Base-by-base conservation (phyloP, 2,113 vertebrate species). In the Lagenorhynchus albirostris region DNA sequence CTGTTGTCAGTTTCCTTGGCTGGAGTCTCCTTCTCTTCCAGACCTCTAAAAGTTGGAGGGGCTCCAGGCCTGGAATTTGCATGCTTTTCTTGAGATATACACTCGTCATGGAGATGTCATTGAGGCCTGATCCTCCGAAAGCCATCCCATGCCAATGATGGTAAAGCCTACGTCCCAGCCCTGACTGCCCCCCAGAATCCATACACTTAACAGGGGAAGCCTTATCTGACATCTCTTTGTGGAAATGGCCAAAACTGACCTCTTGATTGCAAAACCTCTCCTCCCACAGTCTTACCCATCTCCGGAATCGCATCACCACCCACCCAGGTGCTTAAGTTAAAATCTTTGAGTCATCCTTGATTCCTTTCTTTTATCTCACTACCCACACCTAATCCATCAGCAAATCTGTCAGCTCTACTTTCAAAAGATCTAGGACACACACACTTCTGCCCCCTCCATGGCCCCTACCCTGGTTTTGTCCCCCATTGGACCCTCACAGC, bases 341-440 rank as follows among this genome's bases (percentile, higher is more conserved):
- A 95, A 92, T 50, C 79, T 82, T 60, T 97, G 97, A 97, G 95
- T 97, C 97, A 97, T 89, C 71, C 44, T 68, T 44, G 58, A 86
- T 68, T 88, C 68, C 29, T 77, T 62, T 70, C 85, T 73, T 92
- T 71, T 60, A 50, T 92, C 73, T 95, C 36, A 36, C 93, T 79
- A 10, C 96, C 96, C 85, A 93, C 96, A 68, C 36, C 60, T n/a
- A 67, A 89, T 80, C 18, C 91, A 94, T 90, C 91, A 62, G 91
- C 70, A 74, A 68, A 94, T 36, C 74, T 76, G 87, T 38, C 74
- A 63, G 76, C 65, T 94, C 85, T 67, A 89, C 92, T 74, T 89
- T 89, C 67, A 71, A 73, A 21, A 86, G 67, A 89, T 63, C 47
- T 2, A 74, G 65, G 68, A 55, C 65, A 55, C 25, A 71, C 81